These are phyloP conservation scores for Bombycilla garrulus DNA, from an alignment of 2,113 vertebrate genomes.

Conservation along the genomic window DNA sequence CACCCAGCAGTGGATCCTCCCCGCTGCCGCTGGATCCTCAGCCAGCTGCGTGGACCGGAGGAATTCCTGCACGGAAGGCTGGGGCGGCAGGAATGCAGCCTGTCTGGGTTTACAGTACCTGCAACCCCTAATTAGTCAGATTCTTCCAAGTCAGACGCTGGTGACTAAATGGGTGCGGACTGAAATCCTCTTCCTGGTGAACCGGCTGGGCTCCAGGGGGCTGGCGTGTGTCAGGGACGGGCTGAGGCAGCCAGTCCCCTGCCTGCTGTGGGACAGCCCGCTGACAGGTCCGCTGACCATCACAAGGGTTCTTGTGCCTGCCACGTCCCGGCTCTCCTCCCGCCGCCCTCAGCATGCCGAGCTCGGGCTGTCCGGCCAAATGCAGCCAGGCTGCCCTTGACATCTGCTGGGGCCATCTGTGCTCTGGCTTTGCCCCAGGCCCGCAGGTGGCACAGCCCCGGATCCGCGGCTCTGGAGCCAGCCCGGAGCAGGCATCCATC, in stretches of 20 bases:
- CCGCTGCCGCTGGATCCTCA: background rate
- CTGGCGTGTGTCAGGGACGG: fast-evolving
- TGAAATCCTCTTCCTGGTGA: background rate
- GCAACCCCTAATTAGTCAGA: background rate
- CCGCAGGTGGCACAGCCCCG: background rate
- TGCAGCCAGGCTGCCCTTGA: background rate
- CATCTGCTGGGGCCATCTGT: background rate
- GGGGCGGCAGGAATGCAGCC: background rate
- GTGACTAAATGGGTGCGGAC: slow-evolving; percentile 5
- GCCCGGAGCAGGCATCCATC: fast-evolving
- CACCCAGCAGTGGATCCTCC: background rate
- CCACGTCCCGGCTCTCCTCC: background rate
- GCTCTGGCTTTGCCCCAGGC: background rate
- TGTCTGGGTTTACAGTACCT: background rate
- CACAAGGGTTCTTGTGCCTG: fast-evolving
- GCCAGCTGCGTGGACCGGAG: background rate
- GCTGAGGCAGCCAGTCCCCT: background rate
- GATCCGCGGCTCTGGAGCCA: fast-evolving
- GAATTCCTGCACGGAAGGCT: background rate
- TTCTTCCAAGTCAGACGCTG: background rate
- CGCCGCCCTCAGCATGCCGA: background rate
- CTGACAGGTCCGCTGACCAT: fast-evolving
- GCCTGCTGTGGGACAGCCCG: fast-evolving
- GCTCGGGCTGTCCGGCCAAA: background rate
- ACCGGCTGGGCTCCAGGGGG: fast-evolving